phyloP scores from a whole-genome alignment of 2,888 invertebrate genomes.

The Marasmarcha lunaedactyla region DNA sequence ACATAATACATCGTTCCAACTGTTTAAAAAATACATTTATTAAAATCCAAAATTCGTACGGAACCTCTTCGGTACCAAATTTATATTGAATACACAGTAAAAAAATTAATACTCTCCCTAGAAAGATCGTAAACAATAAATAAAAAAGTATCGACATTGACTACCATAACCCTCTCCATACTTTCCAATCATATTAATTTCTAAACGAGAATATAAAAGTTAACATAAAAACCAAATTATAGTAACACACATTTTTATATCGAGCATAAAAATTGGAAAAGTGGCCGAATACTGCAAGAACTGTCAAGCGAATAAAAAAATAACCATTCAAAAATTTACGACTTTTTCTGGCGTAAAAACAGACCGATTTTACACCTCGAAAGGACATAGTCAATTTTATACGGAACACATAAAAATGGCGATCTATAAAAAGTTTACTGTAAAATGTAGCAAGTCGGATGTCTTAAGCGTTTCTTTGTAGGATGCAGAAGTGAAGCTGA shows the following conservation, averaged over 20 bases:
- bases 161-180: conserved; percentile 11
- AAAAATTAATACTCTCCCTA: no score
- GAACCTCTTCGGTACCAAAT: no score
- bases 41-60: no score
- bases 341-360: conserved; percentile 49
- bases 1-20: no score
- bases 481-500: conserved; percentile 3
- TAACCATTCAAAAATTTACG: conserved; percentile 47
- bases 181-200: conserved; percentile 10
- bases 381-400: conserved; percentile 49
- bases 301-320: conserved; percentile 52
- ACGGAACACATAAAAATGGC: conserved; percentile 42
- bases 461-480: conserved; percentile 17
- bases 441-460: conserved; percentile 32
- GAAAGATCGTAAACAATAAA: no score
- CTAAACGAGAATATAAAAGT: conserved; percentile 26
- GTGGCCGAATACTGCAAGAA: conserved; percentile 34
- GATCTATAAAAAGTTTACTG: conserved; percentile 57
- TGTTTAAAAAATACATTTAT: no score
- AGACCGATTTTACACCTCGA: conserved; percentile 58
- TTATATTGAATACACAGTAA: no score
- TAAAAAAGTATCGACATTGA: conserved; percentile 22
- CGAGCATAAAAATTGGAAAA: conserved; percentile 23
- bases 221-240: conserved; percentile 28
- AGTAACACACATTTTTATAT: conserved; percentile 24